These are phyloP conservation scores for Drosophila mauritiana DNA, from an alignment of 1,140 invertebrate genomes.

Conservation along the genomic window DNA sequence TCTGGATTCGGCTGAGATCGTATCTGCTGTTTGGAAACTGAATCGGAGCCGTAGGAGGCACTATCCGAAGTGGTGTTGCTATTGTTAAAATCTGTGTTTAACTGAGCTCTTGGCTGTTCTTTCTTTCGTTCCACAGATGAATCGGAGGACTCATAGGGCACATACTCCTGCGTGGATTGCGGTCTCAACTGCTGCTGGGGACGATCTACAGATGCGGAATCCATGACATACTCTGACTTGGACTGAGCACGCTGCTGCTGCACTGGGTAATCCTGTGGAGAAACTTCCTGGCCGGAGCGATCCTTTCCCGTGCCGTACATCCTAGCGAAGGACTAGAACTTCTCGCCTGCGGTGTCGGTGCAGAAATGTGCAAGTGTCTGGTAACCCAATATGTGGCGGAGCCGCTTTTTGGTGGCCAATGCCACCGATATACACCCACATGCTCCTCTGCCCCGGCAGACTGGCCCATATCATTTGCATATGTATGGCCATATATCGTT, in stretches of 20 bases:
- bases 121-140: conserved; percentile 4
- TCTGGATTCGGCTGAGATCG: conserved; percentile 17
- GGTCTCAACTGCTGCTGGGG: conserved; percentile 6
- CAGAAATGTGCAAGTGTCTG: conserved; percentile 82
- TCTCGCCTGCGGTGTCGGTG: conserved; percentile 76
- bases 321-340: conserved; percentile 41
- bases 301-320: conserved; percentile 45
- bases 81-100: conserved; percentile 3
- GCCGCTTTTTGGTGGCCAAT: conserved; percentile 40
- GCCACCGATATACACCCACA: conserved; percentile 21
- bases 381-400: conserved; percentile 71
- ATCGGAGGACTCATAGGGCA: neutral
- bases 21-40: conserved; percentile 12
- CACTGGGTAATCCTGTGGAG: conserved; percentile 2
- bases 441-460: conserved; percentile 17
- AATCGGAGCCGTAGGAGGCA: neutral
- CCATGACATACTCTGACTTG: conserved; percentile 7
- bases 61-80: neutral
- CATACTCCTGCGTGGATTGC: neutral
- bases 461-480: conserved; percentile 76
- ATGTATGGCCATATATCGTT: conserved; percentile 58
- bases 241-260: conserved; percentile 1
- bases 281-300: conserved; percentile 8
- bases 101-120: neutral
- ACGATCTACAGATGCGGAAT: conserved; percentile 11